Conservation (phyloP, 1,140 invertebrate species). For the Acromyrmex charruanus region DNA sequence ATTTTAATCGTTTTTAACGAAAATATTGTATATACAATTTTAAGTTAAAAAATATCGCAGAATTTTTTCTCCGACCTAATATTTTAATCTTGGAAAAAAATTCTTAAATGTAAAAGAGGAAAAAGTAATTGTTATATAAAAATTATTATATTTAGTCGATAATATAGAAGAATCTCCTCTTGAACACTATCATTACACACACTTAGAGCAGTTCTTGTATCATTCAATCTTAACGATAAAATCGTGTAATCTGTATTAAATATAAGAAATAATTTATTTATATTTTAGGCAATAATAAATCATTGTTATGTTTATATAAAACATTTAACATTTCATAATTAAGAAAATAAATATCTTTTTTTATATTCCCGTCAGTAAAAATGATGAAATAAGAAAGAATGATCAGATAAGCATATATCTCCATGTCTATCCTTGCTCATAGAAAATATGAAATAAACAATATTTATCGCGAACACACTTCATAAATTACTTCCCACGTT, state of each 20-base stretch:
- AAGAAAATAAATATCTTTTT: not conserved
- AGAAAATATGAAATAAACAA: constrained; percentile 47
- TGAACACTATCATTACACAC: no score
- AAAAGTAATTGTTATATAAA: no score
- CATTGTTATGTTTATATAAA: not conserved
- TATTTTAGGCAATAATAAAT: not conserved
- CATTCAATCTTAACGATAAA: constrained; percentile 12
- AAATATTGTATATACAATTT: no score
- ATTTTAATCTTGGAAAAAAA: no score
- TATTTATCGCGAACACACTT: constrained; percentile 39
- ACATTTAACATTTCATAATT: not conserved
- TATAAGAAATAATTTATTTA: not conserved
- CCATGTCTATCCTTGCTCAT: constrained; percentile 13
- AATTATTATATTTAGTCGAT: no score
- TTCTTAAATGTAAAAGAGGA: no score
- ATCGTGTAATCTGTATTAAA: not conserved
- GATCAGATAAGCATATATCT: not conserved
- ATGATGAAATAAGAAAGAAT: not conserved
- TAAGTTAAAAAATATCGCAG: no score
- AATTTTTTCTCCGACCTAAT: no score
- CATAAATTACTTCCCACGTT: constrained; percentile 34
- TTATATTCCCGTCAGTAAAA: not conserved
- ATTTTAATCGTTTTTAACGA: no score
- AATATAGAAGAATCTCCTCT: no score
- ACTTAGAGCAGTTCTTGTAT: not conserved